Base-by-base conservation (phyloP, 2,888 invertebrate genomes). In the Phytoseiulus persimilis region DNA sequence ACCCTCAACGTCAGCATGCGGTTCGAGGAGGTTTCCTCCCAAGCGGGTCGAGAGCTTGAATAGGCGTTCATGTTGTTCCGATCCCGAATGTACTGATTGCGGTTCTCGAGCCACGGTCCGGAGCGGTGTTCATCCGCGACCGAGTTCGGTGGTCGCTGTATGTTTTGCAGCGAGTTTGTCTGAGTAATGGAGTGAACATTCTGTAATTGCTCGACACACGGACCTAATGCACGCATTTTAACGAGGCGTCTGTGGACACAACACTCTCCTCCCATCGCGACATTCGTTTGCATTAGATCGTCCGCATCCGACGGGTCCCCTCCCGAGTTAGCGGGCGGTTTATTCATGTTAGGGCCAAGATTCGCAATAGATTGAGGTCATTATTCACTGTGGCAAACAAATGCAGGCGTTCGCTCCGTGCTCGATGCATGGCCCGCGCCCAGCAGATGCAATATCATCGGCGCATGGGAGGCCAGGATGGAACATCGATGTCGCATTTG, bases 221-320 rank as follows among this genome's bases (percentile, higher is more conserved):
- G 32, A 46, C 18, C 65, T 65, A 65, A 65, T 65, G 65, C 28
- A 28, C 5, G 11, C 65, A 65, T 65, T 65, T 65, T 65, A 11
- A 65, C 65, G 65, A 65, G 65, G 33, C 65, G 33, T 46, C 31
- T 31, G n/a, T 83, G 90, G 14, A 91, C 91, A 9, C 31, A 32
- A 89, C 87, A 28, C 89, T 90, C 32, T 90, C 45, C 83, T 11
- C 18, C 9, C 65, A 28, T 65, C 5, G 65, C 65, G 65, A 11
- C 65, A 3, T 11, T 65, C 28, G 65, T 65, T 65, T 65, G 65
- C 18, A 65, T 65, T 65, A 3, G 65, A 18, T 65, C 18, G 65
- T 18, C 28, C 65, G 65, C 28, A 3, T 65, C 18, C 28, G 65
- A 65, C 65, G 65, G 11, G 65, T 65, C 65, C 9, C 28, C 1